A percentile compares a stretch with the other conserved stretches of the same genome.
phyloP scores from a whole-genome alignment of 2,113 vertebrate species.

The Hydrolagus affinis region DNA sequence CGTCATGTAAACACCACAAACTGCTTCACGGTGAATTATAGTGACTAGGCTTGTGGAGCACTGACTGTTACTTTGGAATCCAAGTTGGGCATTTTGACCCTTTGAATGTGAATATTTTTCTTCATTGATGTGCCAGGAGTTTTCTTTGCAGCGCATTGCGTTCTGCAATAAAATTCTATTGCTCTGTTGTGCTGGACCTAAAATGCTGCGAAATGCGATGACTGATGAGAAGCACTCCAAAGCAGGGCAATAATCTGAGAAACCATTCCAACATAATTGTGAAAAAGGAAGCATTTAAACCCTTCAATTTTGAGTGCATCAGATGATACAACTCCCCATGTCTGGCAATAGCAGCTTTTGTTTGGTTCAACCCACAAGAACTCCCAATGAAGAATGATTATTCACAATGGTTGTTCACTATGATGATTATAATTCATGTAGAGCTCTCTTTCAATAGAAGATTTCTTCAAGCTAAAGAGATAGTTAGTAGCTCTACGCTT shows the following conservation, averaged over 20 bases:
- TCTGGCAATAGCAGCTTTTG: no score
- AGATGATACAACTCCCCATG: no score
- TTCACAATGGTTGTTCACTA: neutral
- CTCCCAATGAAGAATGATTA: neutral
- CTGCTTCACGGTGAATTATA: no score
- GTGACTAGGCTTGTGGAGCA: no score
- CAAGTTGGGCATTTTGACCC: no score
- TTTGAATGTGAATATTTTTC: no score
- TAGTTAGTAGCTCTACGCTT: neutral
- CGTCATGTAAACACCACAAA: no score
- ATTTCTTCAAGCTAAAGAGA: neutral
- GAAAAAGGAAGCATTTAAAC: neutral
- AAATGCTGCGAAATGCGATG: neutral
- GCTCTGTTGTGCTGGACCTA: neutral
- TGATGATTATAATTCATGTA: neutral
- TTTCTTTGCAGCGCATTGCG: neutral
- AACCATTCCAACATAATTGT: neutral
- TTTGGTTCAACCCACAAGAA: neutral
- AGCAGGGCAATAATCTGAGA: neutral
- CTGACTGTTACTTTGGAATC: no score
- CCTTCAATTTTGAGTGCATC: no score
- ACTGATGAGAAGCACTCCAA: neutral
- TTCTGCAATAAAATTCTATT: neutral
- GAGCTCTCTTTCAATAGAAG: no score
- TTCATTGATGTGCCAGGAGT: no score